A percentile compares a stretch with the other conserved stretches of the same genome.
Conservation (phyloP, 2,888 invertebrate species). For the Cabera pusaria region DNA sequence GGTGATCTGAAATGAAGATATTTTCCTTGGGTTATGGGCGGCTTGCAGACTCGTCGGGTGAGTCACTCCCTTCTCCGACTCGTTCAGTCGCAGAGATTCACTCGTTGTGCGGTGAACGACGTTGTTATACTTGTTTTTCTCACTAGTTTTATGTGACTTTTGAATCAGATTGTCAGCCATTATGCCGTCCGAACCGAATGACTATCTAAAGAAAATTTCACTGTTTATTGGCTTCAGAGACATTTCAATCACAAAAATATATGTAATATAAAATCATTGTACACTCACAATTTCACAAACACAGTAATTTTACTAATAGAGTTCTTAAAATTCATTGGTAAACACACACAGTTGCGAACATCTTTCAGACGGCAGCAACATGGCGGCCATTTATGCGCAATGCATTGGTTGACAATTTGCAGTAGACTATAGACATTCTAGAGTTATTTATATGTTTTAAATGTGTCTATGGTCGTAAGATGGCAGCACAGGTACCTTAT, state of each 20-base stretch:
- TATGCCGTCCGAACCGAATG: constrained; percentile 84
- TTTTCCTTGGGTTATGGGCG: constrained; percentile 88
- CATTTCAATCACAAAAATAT: constrained; percentile 76
- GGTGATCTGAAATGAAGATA: constrained; percentile 96
- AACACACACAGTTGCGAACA: constrained; percentile 83
- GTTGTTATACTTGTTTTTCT: constrained; percentile 85
- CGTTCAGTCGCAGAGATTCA: constrained; percentile 87
- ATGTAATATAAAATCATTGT: constrained; percentile 79
- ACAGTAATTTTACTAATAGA: constrained; percentile 76
- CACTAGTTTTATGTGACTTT: constrained; percentile 85
- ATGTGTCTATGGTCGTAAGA: constrained; percentile 48
- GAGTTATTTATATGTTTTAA: constrained; percentile 44
- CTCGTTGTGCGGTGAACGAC: constrained; percentile 88
- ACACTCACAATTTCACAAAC: constrained; percentile 83
- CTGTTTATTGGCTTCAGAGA: constrained; percentile 82
- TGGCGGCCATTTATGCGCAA: constrained; percentile 85
- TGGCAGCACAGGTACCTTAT: no score
- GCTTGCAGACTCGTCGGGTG: constrained; percentile 81
- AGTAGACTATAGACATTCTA: constrained; percentile 74
- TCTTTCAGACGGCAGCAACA: constrained; percentile 84
- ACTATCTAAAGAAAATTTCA: constrained; percentile 84
- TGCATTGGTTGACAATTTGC: constrained; percentile 84
- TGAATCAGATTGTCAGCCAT: constrained; percentile 86
- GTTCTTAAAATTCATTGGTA: constrained; percentile 83
- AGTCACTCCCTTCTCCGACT: constrained; percentile 83